Evolutionary conservation across 2,113 vertebrate genomes (phyloP).

Genomic region (Globicephala melas): DNA sequence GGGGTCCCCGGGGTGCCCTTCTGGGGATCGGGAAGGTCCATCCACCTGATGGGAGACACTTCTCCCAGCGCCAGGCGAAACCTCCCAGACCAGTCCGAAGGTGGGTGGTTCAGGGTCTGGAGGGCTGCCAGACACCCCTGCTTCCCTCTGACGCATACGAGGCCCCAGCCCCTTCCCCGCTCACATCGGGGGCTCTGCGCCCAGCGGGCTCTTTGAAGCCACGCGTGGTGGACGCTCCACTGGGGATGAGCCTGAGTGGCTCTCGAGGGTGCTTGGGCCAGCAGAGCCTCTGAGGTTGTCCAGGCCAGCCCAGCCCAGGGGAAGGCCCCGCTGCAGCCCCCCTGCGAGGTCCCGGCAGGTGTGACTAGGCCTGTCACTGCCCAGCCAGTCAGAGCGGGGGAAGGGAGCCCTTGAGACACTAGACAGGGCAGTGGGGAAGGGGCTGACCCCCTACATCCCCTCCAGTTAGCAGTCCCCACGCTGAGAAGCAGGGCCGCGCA

Average conservation of each 20-base stretch:
- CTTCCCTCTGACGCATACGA: rapidly evolving
- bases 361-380: not conserved
- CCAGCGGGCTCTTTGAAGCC: not conserved
- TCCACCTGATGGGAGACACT: not conserved
- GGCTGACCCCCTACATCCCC: conserved; percentile 57
- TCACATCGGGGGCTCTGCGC: not conserved
- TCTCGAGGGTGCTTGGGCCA: not conserved
- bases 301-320: not conserved
- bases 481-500: conserved; percentile 64
- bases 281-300: too few relatives aligned
- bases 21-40: not conserved
- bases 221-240: rapidly evolving
- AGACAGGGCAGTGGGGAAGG: rapidly evolving
- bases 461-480: conserved; percentile 71
- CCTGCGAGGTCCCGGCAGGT: not conserved
- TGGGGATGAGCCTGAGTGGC: rapidly evolving
- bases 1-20: not conserved
- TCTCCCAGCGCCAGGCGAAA: not conserved
- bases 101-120: not conserved
- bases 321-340: rapidly evolving
- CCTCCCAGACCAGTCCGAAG: not conserved
- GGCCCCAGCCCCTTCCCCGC: too few relatives aligned
- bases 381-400: not conserved
- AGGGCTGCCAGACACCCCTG: not conserved
- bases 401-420: not conserved